Percentiles rank a stretch among this genome's conserved stretches.
These are phyloP conservation scores for Gnatocerus cornutus DNA, from an alignment of 2,888 invertebrate species.

Conservation along the genomic window DNA sequence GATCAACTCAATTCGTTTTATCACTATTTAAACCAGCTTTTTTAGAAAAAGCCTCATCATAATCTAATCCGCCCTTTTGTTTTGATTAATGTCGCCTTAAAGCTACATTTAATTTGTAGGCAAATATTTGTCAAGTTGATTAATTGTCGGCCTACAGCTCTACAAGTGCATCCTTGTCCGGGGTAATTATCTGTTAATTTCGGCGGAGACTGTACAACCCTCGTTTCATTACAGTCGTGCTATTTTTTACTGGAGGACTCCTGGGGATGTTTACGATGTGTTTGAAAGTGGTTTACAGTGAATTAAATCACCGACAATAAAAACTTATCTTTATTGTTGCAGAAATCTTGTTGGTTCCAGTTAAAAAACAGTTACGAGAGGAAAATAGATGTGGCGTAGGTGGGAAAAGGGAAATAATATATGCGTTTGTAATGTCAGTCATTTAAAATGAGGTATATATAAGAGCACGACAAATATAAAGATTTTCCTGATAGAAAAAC, in stretches of 20 bases:
- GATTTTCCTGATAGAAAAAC: too few species aligned
- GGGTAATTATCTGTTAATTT: conserved; percentile 36
- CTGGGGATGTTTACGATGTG: not conserved
- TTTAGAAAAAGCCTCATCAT: not conserved
- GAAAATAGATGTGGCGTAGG: conserved; percentile 4
- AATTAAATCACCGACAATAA: conserved; percentile 20
- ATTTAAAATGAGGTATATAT: too few species aligned
- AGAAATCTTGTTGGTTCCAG: conserved; percentile 22
- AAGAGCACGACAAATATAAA: too few species aligned
- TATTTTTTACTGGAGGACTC: not conserved
- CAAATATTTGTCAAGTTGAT: conserved; percentile 41
- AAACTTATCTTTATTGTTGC: conserved; percentile 29
- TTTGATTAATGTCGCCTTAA: conserved; percentile 37
- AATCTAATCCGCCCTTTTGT: conserved; percentile 15
- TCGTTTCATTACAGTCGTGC: conserved; percentile 1
- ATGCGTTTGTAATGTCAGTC: not conserved
- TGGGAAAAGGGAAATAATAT: not conserved
- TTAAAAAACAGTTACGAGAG: conserved; percentile 1
- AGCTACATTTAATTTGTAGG: conserved; percentile 33
- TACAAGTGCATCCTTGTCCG: conserved; percentile 30
- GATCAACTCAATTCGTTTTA: conserved; percentile 14
- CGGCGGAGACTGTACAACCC: conserved; percentile 1
- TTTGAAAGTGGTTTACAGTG: conserved; percentile 1
- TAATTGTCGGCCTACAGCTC: conserved; percentile 25
- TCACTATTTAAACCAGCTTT: conserved; percentile 10